Evolutionary conservation across 2,888 invertebrate species (phyloP).

Genomic region (Pseudococcus viburni): DNA sequence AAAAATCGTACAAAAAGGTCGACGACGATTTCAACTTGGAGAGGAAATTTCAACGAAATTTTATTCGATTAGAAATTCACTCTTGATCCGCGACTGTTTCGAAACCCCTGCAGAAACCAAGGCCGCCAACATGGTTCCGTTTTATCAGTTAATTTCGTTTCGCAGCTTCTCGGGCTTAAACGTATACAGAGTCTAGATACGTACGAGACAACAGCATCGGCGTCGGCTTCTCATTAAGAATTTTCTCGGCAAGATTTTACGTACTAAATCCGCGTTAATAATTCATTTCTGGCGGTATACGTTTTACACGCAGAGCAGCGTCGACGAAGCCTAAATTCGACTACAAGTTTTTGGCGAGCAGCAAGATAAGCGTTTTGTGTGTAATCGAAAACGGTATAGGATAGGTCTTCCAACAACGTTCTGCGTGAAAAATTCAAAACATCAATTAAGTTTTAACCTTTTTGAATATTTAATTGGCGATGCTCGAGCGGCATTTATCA

Average conservation of each 20-base stretch:
- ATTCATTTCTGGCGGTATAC: conserved; percentile 15
- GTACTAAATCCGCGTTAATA: conserved; percentile 22
- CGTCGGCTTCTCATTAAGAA: conserved; percentile 33
- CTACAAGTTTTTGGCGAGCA: conserved; percentile 5
- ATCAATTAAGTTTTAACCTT: conserved; percentile 12
- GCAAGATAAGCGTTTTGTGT: not conserved
- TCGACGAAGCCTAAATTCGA: not conserved
- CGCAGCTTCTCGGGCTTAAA: not conserved
- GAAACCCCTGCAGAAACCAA: not conserved
- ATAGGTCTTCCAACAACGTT: not conserved
- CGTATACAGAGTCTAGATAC: not conserved
- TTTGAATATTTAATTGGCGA: not conserved
- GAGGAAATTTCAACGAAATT: not conserved
- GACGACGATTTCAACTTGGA: no score
- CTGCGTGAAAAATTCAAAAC: conserved; percentile 12
- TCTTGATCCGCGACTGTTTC: not conserved
- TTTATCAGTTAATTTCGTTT: conserved; percentile 32
- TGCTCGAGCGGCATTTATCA: not conserved
- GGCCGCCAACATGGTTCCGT: not conserved
- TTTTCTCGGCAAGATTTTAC: conserved; percentile 23
- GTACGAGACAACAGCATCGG: not conserved
- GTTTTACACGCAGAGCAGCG: not conserved
- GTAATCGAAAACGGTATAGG: not conserved
- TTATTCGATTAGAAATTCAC: conserved; percentile 26
- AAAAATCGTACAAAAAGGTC: not conserved